Percentiles rank a stretch among this genome's conserved stretches.
phyloP scores from a whole-genome alignment of 2,113 vertebrate species.

The Toxotes chatareus region DNA sequence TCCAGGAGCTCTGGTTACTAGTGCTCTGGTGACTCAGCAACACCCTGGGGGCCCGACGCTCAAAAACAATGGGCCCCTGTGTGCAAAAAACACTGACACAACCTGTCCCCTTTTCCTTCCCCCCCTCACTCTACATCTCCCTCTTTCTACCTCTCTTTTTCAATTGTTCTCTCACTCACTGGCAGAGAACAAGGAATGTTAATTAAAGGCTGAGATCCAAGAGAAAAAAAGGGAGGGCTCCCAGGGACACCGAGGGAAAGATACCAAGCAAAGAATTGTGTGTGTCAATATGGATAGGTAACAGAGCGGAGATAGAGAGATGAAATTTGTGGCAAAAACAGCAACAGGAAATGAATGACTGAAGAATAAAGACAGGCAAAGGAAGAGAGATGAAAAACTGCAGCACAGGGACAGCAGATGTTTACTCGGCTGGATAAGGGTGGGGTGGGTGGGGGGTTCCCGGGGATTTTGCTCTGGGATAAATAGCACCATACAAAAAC shows the following conservation, averaged over 20 bases:
- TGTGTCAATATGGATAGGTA: constrained; percentile 15
- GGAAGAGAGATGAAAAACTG: constrained; percentile 5
- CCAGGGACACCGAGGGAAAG: constrained; percentile 9
- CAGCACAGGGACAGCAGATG: neutral
- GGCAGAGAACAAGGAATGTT: constrained; percentile 80
- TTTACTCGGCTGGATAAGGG: neutral
- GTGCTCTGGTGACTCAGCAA: constrained; percentile 66
- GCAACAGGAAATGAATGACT: constrained; percentile 18
- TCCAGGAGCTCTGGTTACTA: constrained; percentile 72
- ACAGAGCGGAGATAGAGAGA: constrained; percentile 18
- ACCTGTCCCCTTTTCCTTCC: constrained; percentile 66
- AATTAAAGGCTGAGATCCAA: constrained; percentile 78
- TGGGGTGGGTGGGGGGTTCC: neutral
- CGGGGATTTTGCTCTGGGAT: neutral
- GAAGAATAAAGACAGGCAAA: neutral
- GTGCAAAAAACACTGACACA: constrained; percentile 74
- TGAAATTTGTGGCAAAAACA: constrained; percentile 37
- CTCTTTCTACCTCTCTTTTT: constrained; percentile 61
- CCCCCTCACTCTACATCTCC: constrained; percentile 34
- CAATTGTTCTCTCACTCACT: constrained; percentile 61
- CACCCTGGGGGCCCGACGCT: constrained; percentile 52
- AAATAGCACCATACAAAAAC: neutral
- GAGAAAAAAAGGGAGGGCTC: constrained; percentile 26
- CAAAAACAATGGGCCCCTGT: constrained; percentile 78
- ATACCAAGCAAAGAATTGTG: constrained; percentile 21